These are phyloP conservation scores for Apotomis capreana DNA, from an alignment of 2,888 invertebrate genomes.

Conservation along the genomic window DNA sequence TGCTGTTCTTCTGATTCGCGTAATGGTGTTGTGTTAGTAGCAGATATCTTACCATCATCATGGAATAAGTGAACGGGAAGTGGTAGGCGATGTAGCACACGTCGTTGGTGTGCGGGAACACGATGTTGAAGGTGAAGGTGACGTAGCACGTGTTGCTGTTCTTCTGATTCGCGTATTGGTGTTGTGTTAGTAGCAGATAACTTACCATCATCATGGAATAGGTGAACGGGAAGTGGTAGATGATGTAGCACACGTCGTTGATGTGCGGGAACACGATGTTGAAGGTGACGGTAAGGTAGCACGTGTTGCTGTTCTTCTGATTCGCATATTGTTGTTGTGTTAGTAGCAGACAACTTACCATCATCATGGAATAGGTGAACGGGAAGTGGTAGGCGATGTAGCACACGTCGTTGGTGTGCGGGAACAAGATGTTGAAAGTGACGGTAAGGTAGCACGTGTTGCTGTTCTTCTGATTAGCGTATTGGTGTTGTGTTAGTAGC, in stretches of 20 bases:
- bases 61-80: constrained; percentile 92
- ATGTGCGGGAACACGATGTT: constrained; percentile 89
- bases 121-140: constrained; percentile 90
- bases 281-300: constrained; percentile 91
- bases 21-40: constrained; percentile 89
- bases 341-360: constrained; percentile 91
- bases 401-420: constrained; percentile 89
- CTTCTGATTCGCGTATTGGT: constrained; percentile 82
- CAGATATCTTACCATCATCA: constrained; percentile 88
- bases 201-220: constrained; percentile 89
- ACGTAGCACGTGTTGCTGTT: constrained; percentile 85
- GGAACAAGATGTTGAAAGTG: constrained; percentile 90
- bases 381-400: constrained; percentile 95
- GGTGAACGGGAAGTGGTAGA: constrained; percentile 94
- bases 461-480: constrained; percentile 80
- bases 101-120: constrained; percentile 89
- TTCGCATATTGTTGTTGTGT: constrained; percentile 86
- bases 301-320: constrained; percentile 80
- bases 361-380: constrained; percentile 90
- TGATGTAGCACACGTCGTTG: constrained; percentile 91
- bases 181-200: constrained; percentile 92
- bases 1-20: constrained; percentile 79
- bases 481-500: constrained; percentile 91
- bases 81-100: constrained; percentile 94
- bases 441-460: constrained; percentile 88